Percentiles rank a stretch among this genome's conserved stretches.
Evolutionary conservation across 1,140 invertebrate species (phyloP).

Genomic region (Dendrolimus punctatus): DNA sequence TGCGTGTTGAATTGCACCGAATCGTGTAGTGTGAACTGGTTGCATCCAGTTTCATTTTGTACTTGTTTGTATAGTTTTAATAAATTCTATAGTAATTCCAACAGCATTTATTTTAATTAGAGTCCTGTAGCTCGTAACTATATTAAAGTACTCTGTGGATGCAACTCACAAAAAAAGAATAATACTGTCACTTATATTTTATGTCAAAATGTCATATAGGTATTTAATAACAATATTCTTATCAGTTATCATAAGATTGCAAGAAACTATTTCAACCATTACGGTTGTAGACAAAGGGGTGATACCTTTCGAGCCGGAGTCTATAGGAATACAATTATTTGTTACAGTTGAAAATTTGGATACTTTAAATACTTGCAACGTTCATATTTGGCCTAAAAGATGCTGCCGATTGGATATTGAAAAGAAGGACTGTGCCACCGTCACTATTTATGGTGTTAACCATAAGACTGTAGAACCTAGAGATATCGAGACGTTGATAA

Average conservation of each 20-base stretch:
- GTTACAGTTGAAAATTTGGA: constrained; percentile 39
- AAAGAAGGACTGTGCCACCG: constrained; percentile 25
- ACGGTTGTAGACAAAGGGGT: constrained; percentile 41
- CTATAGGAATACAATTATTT: constrained; percentile 41
- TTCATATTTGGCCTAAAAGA: constrained; percentile 24
- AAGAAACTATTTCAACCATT: constrained; percentile 15
- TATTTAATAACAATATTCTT: constrained; percentile 4
- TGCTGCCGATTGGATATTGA: constrained; percentile 31
- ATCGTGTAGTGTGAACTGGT: too few species aligned
- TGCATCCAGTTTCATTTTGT: too few species aligned
- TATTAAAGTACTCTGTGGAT: too few species aligned
- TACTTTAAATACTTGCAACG: constrained; percentile 18
- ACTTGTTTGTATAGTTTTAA: too few species aligned
- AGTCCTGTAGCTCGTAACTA: too few species aligned
- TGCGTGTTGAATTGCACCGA: too few species aligned
- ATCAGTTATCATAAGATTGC: constrained; percentile 1
- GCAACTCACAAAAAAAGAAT: too few species aligned
- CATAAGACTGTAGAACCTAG: constrained; percentile 21
- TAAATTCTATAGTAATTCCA: too few species aligned
- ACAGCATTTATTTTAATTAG: too few species aligned
- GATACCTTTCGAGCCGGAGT: constrained; percentile 29
- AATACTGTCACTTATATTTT: too few species aligned
- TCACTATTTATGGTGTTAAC: constrained; percentile 21
- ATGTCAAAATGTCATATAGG: not conserved
- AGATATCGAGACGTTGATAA: constrained; percentile 31